A percentile compares a stretch with the other conserved stretches of the same genome.
Evolutionary conservation across 2,113 vertebrate genomes (phyloP).

Genomic region (Muntiacus reevesi): DNA sequence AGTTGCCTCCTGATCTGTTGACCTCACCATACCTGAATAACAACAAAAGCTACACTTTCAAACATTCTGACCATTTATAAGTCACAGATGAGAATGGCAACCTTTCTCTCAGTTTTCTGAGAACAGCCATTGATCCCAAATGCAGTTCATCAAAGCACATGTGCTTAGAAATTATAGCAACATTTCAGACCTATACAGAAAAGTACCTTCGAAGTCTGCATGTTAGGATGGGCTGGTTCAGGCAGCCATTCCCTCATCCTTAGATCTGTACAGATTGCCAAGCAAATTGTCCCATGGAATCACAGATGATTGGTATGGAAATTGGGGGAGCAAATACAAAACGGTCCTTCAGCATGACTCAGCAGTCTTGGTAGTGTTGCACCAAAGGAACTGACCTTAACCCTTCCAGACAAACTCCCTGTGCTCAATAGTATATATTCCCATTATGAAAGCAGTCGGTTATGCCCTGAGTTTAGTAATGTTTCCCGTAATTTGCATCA

Average conservation of each 20-base stretch:
- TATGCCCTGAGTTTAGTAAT: background rate
- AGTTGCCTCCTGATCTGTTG: background rate
- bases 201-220: background rate
- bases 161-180: background rate
- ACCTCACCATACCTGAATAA: background rate
- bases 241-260: background rate
- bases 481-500: slow-evolving; percentile 59
- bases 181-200: background rate
- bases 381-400: background rate
- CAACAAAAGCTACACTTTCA: background rate
- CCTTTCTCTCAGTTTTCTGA: background rate
- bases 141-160: accelerated
- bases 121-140: background rate
- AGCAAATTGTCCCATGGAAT: background rate
- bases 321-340: background rate
- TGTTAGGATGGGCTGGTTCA: background rate
- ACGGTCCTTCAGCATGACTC: background rate
- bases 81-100: background rate
- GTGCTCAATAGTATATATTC: background rate
- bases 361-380: background rate
- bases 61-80: background rate
- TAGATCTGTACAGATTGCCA: background rate
- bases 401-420: background rate
- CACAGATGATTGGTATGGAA: background rate
- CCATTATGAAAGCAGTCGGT: background rate